These are phyloP conservation scores for Agrilus cyanescens DNA, from an alignment of 2,888 invertebrate genomes.

Conservation along the genomic window DNA sequence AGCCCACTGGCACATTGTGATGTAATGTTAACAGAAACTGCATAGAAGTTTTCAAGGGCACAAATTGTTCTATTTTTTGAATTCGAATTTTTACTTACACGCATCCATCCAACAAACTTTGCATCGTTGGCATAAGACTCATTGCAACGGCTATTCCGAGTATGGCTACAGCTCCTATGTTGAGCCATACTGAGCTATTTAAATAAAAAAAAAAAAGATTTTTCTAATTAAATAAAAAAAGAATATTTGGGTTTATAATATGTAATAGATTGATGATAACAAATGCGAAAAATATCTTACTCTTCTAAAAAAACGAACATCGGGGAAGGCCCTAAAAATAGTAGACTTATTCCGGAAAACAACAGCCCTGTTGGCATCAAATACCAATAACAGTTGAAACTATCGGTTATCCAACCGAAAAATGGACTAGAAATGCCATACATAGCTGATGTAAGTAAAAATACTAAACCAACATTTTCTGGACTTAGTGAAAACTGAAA, in stretches of 20 bases:
- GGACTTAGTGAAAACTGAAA: conserved; percentile 51
- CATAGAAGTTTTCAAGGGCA: too few relatives aligned
- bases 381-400: conserved; percentile 53
- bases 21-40: too few relatives aligned
- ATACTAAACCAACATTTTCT: conserved; percentile 56
- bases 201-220: conserved; percentile 21
- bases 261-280: too few relatives aligned
- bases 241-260: too few relatives aligned
- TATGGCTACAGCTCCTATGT: conserved; percentile 51
- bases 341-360: conserved; percentile 44
- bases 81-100: conserved; percentile 43
- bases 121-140: conserved; percentile 60
- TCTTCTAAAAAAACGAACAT: conserved; percentile 41
- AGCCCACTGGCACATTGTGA: too few relatives aligned
- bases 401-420: conserved; percentile 60
- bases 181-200: conserved; percentile 50
- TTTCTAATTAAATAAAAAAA: too few relatives aligned
- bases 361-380: conserved; percentile 59
- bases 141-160: conserved; percentile 57
- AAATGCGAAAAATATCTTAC: conserved; percentile 38
- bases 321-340: conserved; percentile 58
- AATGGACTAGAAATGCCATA: conserved; percentile 62
- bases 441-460: conserved; percentile 54
- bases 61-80: too few relatives aligned
- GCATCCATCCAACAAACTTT: conserved; percentile 56